A percentile compares a stretch with the other conserved stretches of the same genome.
These are phyloP conservation scores for Oophaga pumilio DNA, from an alignment of 2,113 vertebrate species.

Conservation along the genomic window DNA sequence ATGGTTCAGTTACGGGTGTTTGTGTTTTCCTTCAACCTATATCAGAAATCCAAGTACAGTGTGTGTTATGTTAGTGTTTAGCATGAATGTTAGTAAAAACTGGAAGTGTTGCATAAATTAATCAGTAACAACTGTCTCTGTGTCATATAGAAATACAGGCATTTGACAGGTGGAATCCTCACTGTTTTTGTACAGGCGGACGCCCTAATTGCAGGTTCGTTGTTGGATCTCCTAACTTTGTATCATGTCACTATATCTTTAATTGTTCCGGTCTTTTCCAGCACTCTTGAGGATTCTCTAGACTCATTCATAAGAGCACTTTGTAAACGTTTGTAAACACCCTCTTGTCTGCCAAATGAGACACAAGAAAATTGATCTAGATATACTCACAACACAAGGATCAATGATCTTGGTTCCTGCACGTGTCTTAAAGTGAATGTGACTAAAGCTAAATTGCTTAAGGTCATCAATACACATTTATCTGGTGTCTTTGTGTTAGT, in stretches of 20 bases:
- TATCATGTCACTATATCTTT: not conserved
- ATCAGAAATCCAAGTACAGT: no score
- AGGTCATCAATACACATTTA: not conserved
- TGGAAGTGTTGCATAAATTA: no score
- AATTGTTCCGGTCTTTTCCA: not conserved
- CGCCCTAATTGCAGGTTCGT: not conserved
- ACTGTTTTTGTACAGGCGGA: not conserved
- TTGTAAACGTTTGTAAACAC: conserved; percentile 12
- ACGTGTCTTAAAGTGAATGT: conserved; percentile 1
- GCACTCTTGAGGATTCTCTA: not conserved
- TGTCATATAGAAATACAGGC: not conserved
- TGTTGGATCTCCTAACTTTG: not conserved
- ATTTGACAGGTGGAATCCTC: not conserved
- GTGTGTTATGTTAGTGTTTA: no score
- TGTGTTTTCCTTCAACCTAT: no score
- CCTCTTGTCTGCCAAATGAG: not conserved
- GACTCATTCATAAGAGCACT: conserved; percentile 21
- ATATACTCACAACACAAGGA: not conserved
- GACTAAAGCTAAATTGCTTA: conserved; percentile 2
- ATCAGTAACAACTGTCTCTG: not conserved
- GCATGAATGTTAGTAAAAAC: no score
- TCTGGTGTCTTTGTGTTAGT: not conserved
- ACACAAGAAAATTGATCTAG: conserved; percentile 11
- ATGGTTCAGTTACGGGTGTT: no score
- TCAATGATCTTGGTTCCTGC: not conserved